Conservation (phyloP, 2,888 invertebrate species). For the Nemotelus nigrinus region DNA sequence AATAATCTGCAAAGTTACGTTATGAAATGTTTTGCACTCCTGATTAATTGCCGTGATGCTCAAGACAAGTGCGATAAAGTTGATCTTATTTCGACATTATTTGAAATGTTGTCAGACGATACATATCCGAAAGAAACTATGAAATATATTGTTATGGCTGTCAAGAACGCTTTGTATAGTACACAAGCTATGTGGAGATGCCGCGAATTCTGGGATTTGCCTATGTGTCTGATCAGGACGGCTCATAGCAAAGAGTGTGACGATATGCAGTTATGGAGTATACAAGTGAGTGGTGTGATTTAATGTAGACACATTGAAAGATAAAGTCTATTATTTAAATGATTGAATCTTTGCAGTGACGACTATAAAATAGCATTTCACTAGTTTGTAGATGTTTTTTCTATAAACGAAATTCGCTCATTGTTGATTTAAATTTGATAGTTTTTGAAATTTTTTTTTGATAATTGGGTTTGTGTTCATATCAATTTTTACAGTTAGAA, state of each 20-base stretch:
- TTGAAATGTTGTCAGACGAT: conserved; percentile 51
- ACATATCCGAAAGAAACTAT: conserved; percentile 51
- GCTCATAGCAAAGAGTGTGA: conserved; percentile 53
- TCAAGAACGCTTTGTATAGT: conserved; percentile 58
- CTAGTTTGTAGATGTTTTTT: too few relatives aligned
- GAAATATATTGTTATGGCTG: conserved; percentile 56
- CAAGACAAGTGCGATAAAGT: conserved; percentile 56
- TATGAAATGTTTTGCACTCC: conserved; percentile 60
- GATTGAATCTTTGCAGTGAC: not conserved
- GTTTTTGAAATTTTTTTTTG: not conserved
- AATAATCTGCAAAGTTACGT: conserved; percentile 51
- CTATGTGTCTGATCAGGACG: conserved; percentile 55
- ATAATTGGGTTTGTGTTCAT: not conserved
- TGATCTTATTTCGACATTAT: conserved; percentile 57
- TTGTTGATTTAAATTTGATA: too few relatives aligned
- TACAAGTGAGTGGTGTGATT: conserved; percentile 54
- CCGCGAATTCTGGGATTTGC: conserved; percentile 58
- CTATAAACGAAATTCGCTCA: too few relatives aligned
- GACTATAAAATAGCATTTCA: too few relatives aligned
- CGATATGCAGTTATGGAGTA: conserved; percentile 58
- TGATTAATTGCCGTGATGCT: conserved; percentile 59
- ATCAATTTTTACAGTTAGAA: not conserved
- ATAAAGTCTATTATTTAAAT: not conserved
- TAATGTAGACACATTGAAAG: not conserved
- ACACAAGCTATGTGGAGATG: conserved; percentile 58